Percentiles rank a stretch among this genome's conserved stretches.
Evolutionary conservation across 2,113 vertebrate genomes (phyloP).

Genomic region (Neogale vison): DNA sequence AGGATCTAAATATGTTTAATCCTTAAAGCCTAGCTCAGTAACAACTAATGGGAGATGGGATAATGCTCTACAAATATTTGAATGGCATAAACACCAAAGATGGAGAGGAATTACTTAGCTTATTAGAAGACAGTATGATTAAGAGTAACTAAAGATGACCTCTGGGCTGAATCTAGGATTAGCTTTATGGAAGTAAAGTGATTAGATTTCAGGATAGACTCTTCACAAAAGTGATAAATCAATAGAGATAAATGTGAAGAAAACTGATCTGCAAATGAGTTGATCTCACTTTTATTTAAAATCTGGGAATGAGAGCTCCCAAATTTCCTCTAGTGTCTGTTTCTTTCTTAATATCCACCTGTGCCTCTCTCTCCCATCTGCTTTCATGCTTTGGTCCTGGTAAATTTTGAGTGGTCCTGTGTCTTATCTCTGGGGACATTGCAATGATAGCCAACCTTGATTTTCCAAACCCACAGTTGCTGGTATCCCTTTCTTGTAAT

Average conservation of each 20-base stretch:
- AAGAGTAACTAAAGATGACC: slow-evolving; percentile 49
- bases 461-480: not conserved
- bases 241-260: slow-evolving; percentile 32
- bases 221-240: slow-evolving; percentile 32
- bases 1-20: slow-evolving; percentile 49
- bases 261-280: slow-evolving; percentile 12
- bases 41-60: slow-evolving; percentile 35
- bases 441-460: not conserved
- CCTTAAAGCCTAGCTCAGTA: slow-evolving; percentile 51
- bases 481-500: not conserved
- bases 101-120: slow-evolving; percentile 48
- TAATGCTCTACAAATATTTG: slow-evolving; percentile 50
- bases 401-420: not conserved
- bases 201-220: slow-evolving; percentile 37
- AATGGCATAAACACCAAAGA: slow-evolving; percentile 38
- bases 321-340: not conserved
- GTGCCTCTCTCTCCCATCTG: not conserved
- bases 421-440: not conserved
- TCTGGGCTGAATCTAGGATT: slow-evolving; percentile 52
- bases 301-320: not conserved
- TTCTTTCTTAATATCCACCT: not conserved
- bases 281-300: slow-evolving; percentile 40
- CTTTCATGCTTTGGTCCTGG: not conserved
- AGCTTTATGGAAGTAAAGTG: not conserved
- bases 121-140: slow-evolving; percentile 27